Conservation (phyloP, 2,113 vertebrate genomes). For the Smithornis capensis region DNA sequence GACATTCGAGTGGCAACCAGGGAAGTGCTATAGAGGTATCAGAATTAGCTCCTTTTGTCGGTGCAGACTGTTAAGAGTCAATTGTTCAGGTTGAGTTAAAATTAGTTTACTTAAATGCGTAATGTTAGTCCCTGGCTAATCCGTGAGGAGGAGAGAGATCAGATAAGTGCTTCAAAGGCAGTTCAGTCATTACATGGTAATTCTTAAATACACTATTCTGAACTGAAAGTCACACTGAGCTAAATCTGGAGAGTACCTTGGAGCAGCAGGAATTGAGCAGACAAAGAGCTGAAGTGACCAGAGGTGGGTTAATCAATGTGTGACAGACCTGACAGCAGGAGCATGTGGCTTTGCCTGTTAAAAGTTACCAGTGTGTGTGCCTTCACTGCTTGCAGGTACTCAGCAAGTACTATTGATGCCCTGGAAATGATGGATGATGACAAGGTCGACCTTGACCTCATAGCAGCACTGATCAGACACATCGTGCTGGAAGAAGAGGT, state of each 20-base stretch:
- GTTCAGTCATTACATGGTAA: background rate
- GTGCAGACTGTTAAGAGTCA: background rate
- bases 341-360: background rate
- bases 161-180: background rate
- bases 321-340: background rate
- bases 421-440: constrained; percentile 91
- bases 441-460: constrained; percentile 91
- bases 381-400: constrained; percentile 78
- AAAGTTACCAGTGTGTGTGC: background rate
- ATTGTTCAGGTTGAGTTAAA: background rate
- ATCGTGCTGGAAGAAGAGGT: constrained; percentile 92
- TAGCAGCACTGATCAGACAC: constrained; percentile 88
- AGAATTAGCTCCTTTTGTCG: background rate
- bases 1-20: background rate
- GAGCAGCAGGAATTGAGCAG: background rate
- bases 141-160: background rate
- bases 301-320: background rate
- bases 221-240: fast-evolving
- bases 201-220: background rate
- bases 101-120: background rate
- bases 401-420: constrained; percentile 81
- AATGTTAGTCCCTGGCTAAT: background rate
- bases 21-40: background rate
- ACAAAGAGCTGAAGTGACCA: background rate
- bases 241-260: background rate